Evolutionary conservation across 1,140 invertebrate species (phyloP), one percentile per base, ranked within the genome.

Genomic region (Drepana arcuata): DNA sequence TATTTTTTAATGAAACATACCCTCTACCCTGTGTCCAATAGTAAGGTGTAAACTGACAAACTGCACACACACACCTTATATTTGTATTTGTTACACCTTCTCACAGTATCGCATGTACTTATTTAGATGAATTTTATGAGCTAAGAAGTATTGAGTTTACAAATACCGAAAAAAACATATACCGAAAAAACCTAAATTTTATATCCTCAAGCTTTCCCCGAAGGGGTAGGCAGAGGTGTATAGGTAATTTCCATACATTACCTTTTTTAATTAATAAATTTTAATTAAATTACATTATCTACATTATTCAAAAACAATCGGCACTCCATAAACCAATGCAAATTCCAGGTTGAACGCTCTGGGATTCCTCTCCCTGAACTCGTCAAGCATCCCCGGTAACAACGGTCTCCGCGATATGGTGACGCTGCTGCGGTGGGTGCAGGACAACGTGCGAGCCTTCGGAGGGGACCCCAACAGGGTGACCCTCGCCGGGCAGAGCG

Each of bases 391-490:
- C 2, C 89, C 90, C 1, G 91, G 91, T 6, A 93, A 93, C 69
- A 85, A 85, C 14, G 91, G 89, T 0, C 67, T 93, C 11, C 84
- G 88, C 27, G 90, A 92, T 48, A 86, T 88, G 40, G 67, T 89
- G 21, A 73, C 89, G 43, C 88, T 89, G 1, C 57, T 90, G 32
- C 73, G 83, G 45, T 90, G 88, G 81, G 84, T 92, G 2, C 83
- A 86, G 58, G 66, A 81, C 14, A 91, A 93, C 57, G 90, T 91
- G 14, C 57, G 74, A 12, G 54, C 70, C 33, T 93, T 93, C 52
- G 90, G 90, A 1, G 91, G 91, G 0, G 86, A 91, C 69, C 73
- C 87, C 0, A 49, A 81, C 23, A 81, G 85, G 18, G 86, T 93
- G 1, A 87, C 86, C 0, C 50, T 90, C 10, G 83, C 69, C 0